Evolutionary conservation across 2,113 vertebrate genomes (phyloP).

Genomic region (Dipodomys ordii): DNA sequence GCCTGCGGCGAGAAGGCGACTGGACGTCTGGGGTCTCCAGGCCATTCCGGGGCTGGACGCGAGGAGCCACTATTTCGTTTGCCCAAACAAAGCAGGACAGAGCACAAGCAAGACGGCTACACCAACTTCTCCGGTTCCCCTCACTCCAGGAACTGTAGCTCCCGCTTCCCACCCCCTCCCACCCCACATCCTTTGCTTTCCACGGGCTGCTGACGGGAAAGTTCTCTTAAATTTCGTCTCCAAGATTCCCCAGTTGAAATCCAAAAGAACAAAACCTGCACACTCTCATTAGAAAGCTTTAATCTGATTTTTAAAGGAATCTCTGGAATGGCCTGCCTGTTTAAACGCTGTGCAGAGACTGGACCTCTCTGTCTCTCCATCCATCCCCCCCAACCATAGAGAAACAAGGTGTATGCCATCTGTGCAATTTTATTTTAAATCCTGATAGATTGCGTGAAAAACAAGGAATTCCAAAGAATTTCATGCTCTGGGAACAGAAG

Average conservation of each 20-base stretch:
- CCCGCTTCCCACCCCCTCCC: constrained; percentile 40
- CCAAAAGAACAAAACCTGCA: constrained; percentile 64
- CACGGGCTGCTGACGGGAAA: constrained; percentile 48
- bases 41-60: constrained; percentile 36
- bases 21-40: constrained; percentile 59
- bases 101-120: constrained; percentile 48
- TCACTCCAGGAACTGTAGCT: constrained; percentile 51
- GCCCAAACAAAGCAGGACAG: constrained; percentile 19
- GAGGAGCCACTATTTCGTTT: constrained; percentile 27
- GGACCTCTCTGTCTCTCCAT: constrained; percentile 70
- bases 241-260: constrained; percentile 68
- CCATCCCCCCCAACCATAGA: constrained; percentile 66
- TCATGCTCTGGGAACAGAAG: constrained; percentile 95
- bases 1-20: constrained; percentile 54
- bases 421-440: constrained; percentile 86
- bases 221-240: constrained; percentile 60
- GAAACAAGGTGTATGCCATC: constrained; percentile 81
- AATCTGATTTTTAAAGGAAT: constrained; percentile 86
- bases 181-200: constrained; percentile 43
- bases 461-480: constrained; percentile 95
- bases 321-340: constrained; percentile 87
- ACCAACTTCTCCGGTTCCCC: constrained; percentile 46
- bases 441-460: constrained; percentile 95
- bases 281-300: constrained; percentile 75
- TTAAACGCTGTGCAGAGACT: constrained; percentile 82